A percentile compares a stretch with the other conserved stretches of the same genome.
Evolutionary conservation across 2,888 invertebrate genomes (phyloP).

Genomic region (Pogonocherus hispidulus): DNA sequence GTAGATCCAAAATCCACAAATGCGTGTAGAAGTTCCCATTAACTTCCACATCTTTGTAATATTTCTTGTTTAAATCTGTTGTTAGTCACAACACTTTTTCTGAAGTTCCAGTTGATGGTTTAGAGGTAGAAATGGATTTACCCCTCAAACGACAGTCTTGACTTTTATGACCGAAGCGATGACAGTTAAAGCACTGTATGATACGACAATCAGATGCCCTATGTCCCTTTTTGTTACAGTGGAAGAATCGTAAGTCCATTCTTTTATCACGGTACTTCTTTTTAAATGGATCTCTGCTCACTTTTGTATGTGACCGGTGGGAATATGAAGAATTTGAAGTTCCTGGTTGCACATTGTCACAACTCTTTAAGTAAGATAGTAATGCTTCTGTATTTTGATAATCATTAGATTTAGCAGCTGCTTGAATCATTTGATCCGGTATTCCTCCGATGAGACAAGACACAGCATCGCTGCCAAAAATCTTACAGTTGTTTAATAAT

Average conservation of each 20-base stretch:
- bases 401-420: constrained; percentile 37
- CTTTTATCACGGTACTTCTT: neutral
- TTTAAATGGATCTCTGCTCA: neutral
- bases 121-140: no score
- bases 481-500: constrained; percentile 37
- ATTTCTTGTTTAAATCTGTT: neutral
- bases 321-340: neutral
- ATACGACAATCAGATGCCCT: neutral
- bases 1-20: neutral
- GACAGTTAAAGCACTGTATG: neutral
- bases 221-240: neutral
- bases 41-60: neutral
- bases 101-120: neutral
- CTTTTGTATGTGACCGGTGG: neutral
- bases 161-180: constrained; percentile 9
- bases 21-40: neutral
- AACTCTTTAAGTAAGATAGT: constrained; percentile 28
- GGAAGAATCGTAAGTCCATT: neutral
- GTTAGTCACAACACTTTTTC: neutral
- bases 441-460: constrained; percentile 48
- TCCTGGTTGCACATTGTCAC: constrained; percentile 1
- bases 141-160: constrained; percentile 1
- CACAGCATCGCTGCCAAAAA: constrained; percentile 38
- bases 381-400: constrained; percentile 33
- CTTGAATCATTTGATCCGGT: constrained; percentile 23